These are phyloP conservation scores for Aspidiotus rigidus DNA, from an alignment of 2,888 invertebrate species.

Conservation along the genomic window DNA sequence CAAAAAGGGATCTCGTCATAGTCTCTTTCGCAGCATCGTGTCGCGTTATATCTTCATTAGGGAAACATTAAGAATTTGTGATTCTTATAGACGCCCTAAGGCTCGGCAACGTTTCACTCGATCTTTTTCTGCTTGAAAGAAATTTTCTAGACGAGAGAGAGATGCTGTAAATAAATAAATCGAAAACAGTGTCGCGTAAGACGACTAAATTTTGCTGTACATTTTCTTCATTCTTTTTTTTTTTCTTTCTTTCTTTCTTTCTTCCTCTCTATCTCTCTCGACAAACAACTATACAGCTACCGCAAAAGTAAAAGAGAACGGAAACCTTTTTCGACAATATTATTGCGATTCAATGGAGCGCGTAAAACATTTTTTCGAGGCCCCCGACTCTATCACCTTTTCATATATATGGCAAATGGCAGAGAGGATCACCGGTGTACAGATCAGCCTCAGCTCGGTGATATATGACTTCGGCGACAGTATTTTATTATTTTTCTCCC, in stretches of 20 bases:
- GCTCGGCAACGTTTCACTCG: too few species aligned
- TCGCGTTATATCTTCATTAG: too few species aligned
- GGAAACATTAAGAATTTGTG: too few species aligned
- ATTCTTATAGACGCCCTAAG: too few species aligned
- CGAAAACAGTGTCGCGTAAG: not conserved
- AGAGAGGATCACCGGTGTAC: conserved; percentile 8
- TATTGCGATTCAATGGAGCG: conserved; percentile 30
- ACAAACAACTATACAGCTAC: too few species aligned
- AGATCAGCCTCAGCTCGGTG: conserved; percentile 26
- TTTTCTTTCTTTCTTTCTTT: not conserved
- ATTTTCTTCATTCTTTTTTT: not conserved
- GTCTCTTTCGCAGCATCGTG: too few species aligned
- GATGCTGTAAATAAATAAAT: not conserved
- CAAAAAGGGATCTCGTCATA: too few species aligned
- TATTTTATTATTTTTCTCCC: conserved; percentile 13
- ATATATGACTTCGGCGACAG: conserved; percentile 30
- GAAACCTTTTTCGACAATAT: conserved; percentile 5
- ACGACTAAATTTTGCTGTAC: conserved; percentile 3
- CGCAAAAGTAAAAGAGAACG: too few species aligned
- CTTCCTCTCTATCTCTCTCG: too few species aligned
- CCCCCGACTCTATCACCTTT: conserved; percentile 28
- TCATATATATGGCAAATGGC: conserved; percentile 13
- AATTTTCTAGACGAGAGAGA: too few species aligned
- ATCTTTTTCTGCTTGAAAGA: too few species aligned
- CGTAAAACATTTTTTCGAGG: conserved; percentile 22